These are phyloP conservation scores for Panagrolaimus sp. DNA, from an alignment of 1,140 invertebrate genomes.

Conservation along the genomic window DNA sequence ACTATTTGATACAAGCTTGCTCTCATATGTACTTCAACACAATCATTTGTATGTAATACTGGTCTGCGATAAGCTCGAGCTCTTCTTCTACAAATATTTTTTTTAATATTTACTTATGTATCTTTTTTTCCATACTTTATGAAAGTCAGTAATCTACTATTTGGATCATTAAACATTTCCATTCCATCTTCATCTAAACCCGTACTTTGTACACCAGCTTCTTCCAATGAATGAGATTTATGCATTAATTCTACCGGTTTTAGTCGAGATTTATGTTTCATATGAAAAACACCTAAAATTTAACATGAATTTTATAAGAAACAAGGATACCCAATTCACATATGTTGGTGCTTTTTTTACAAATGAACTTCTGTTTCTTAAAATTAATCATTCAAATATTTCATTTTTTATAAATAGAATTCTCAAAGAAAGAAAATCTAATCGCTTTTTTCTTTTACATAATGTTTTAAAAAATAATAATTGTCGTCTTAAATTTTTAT, in stretches of 20 bases:
- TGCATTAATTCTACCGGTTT: constrained; percentile 18
- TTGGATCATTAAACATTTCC: constrained; percentile 21
- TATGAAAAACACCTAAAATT: constrained; percentile 12
- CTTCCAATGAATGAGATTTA: background rate
- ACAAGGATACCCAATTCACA: no score
- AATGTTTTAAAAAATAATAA: no score
- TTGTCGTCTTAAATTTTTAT: no score
- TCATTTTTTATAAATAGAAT: no score
- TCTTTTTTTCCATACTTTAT: constrained; percentile 12
- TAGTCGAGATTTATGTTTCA: constrained; percentile 20
- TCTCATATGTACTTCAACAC: constrained; percentile 46
- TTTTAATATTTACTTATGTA: background rate
- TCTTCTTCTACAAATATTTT: constrained; percentile 12
- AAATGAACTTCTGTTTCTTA: no score
- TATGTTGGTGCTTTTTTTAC: no score
- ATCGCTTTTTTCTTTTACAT: no score
- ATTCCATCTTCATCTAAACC: constrained; percentile 5
- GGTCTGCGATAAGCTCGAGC: constrained; percentile 26
- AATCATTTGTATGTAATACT: constrained; percentile 24
- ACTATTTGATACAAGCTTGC: constrained; percentile 56
- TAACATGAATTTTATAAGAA: no score
- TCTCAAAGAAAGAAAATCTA: no score
- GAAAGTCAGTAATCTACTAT: constrained; percentile 23
- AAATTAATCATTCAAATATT: no score
- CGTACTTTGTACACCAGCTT: constrained; percentile 6